phyloP scores from a whole-genome alignment of 2,797 vertebrate genomes.

The Okamejei kenojei region DNA sequence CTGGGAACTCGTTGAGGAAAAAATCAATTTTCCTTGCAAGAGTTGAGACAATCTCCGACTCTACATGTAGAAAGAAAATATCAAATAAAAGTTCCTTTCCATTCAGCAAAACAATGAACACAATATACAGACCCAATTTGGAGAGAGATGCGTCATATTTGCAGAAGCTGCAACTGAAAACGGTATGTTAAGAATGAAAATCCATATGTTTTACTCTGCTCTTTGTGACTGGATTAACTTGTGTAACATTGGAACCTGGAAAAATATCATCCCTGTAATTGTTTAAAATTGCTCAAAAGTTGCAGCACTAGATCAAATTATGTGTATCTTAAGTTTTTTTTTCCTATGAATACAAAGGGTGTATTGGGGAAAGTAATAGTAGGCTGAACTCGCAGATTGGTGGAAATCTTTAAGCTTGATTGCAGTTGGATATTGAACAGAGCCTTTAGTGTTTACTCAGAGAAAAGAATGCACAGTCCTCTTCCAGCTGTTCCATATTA shows the following conservation, averaged over 20 bases:
- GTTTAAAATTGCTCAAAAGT: constrained; percentile 13
- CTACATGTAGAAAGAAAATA: not conserved
- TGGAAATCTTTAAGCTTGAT: constrained; percentile 44
- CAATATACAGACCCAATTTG: not conserved
- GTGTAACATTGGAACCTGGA: not conserved
- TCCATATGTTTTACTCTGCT: not conserved
- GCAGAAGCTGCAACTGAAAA: not conserved
- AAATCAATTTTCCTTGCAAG: not conserved
- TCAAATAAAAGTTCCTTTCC: not conserved
- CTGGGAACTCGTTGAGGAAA: not conserved
- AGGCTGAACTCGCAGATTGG: constrained; percentile 29
- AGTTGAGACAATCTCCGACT: not conserved
- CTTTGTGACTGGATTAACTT: not conserved
- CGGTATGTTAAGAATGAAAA: not conserved
- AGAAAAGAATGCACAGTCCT: constrained; percentile 55
- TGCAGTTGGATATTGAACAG: constrained; percentile 50
- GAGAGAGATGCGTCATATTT: not conserved
- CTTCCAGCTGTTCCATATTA: constrained; percentile 61
- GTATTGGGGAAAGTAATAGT: constrained; percentile 35
- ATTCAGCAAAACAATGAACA: not conserved
- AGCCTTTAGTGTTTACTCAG: constrained; percentile 56
- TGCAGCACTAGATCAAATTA: constrained; percentile 1
- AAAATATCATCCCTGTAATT: not conserved
- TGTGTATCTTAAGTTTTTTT: not conserved
- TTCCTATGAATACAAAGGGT: constrained; percentile 32